Conservation (phyloP, 2,888 invertebrate genomes). For the Spisula subtruncata region DNA sequence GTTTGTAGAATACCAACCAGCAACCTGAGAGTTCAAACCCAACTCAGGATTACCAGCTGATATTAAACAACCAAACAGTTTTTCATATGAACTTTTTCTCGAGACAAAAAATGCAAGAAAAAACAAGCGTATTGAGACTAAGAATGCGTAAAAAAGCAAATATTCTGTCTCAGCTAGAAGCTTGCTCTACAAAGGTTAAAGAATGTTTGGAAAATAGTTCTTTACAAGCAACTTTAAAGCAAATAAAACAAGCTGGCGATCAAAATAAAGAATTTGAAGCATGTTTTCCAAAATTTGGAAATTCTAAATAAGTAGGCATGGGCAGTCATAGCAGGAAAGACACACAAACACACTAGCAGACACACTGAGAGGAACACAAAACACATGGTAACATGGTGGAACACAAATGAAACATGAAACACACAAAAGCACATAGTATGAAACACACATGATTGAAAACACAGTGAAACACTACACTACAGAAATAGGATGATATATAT, state of each 20-base stretch:
- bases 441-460: conserved; percentile 31
- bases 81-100: not conserved
- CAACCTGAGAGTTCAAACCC: conserved; percentile 81
- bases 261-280: conserved; percentile 51
- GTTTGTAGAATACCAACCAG: conserved; percentile 85
- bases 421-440: not conserved
- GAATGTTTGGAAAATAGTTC: conserved; percentile 45
- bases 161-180: conserved; percentile 64
- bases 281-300: conserved; percentile 38
- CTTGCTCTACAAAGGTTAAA: conserved; percentile 67
- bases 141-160: conserved; percentile 56
- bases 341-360: conserved; percentile 36
- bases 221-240: conserved; percentile 64
- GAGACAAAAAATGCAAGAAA: conserved; percentile 38
- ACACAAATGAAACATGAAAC: conserved; percentile 14
- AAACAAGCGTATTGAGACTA: conserved; percentile 55
- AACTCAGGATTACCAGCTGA: conserved; percentile 98
- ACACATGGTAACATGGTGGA: conserved; percentile 36
- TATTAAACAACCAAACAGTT: conserved; percentile 92
- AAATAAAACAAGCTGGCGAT: conserved; percentile 58
- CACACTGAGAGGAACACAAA: conserved; percentile 40
- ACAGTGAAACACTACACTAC: not conserved
- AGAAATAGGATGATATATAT: not conserved
- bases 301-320: conserved; percentile 56
- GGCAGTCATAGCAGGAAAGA: conserved; percentile 72